These are phyloP conservation scores for Helostoma temminkii DNA, from an alignment of 2,797 vertebrate species.

Conservation along the genomic window DNA sequence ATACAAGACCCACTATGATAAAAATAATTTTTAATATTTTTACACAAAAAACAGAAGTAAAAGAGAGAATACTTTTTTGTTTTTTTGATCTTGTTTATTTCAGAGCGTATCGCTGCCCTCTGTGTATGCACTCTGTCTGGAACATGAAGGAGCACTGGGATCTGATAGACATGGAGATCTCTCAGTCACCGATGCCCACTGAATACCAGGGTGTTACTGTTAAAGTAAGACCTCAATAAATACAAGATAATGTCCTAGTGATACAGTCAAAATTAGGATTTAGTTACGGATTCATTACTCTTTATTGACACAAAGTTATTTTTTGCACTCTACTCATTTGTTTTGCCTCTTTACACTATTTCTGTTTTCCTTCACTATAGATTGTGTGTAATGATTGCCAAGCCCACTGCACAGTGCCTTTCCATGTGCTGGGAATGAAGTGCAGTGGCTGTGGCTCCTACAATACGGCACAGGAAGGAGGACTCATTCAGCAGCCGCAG, in stretches of 20 bases:
- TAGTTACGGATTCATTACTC: too few relatives aligned
- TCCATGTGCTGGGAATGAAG: conserved; percentile 96
- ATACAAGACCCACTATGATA: too few relatives aligned
- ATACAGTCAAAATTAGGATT: too few relatives aligned
- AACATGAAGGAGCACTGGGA: conserved; percentile 91
- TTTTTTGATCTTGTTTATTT: conserved; percentile 8
- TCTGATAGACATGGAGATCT: conserved; percentile 90
- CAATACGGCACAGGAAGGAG: conserved; percentile 92
- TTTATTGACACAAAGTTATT: too few relatives aligned
- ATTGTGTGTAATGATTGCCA: conserved; percentile 97
- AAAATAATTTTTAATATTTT: too few relatives aligned
- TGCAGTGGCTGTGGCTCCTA: conserved; percentile 92
- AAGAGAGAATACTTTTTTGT: too few relatives aligned
- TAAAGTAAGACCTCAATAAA: conserved; percentile 81
- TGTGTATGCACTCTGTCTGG: conserved; percentile 93
- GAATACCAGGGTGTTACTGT: conserved; percentile 92
- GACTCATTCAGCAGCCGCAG: conserved; percentile 71
- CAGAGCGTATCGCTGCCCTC: conserved; percentile 93
- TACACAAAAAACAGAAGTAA: too few relatives aligned
- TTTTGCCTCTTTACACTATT: too few relatives aligned
- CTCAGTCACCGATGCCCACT: conserved; percentile 91
- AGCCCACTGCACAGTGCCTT: conserved; percentile 87
- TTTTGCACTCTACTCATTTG: too few relatives aligned
- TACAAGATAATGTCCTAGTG: background rate
- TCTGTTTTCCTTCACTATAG: conserved; percentile 74